Conservation (phyloP, 1,140 invertebrate species). For the Lasioglossum albipes region DNA sequence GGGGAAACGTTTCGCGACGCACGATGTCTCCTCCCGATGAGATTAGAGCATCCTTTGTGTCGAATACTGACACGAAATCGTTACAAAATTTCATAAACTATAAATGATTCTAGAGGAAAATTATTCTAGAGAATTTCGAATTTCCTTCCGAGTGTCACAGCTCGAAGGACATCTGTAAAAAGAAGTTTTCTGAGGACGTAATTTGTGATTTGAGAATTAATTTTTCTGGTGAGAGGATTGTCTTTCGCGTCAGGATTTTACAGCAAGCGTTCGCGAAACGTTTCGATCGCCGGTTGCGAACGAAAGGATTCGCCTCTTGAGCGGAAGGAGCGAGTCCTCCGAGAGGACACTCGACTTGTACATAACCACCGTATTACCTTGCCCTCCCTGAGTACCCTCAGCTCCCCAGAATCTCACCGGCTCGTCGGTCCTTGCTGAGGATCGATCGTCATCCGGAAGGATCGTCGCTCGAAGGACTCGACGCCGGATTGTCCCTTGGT, state of each 20-base stretch:
- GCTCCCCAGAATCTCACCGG: slow-evolving; percentile 3
- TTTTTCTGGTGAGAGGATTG: background rate
- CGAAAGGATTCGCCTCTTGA: background rate
- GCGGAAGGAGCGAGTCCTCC: slow-evolving; percentile 28
- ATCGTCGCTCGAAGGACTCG: background rate
- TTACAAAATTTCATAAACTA: no score
- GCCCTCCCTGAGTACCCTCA: slow-evolving; percentile 37
- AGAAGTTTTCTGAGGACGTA: no score
- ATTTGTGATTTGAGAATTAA: background rate
- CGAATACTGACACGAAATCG: slow-evolving; percentile 1
- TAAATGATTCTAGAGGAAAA: no score
- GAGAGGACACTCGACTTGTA: slow-evolving; percentile 59
- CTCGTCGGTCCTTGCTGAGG: background rate
- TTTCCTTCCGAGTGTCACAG: no score
- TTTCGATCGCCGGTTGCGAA: slow-evolving; percentile 4
- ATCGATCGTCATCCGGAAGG: background rate
- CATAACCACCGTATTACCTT: slow-evolving; percentile 61
- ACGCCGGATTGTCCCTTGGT: slow-evolving; percentile 8
- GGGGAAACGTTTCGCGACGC: slow-evolving; percentile 5
- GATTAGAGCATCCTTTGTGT: background rate
- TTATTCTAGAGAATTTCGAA: no score
- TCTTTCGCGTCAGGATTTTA: background rate
- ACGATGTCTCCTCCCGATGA: no score
- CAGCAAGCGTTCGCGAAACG: slow-evolving; percentile 24
- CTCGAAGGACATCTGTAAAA: no score